A percentile compares a stretch with the other conserved stretches of the same genome.
Conservation (phyloP, 2,113 vertebrate genomes). For the Ammodytes dubius region DNA sequence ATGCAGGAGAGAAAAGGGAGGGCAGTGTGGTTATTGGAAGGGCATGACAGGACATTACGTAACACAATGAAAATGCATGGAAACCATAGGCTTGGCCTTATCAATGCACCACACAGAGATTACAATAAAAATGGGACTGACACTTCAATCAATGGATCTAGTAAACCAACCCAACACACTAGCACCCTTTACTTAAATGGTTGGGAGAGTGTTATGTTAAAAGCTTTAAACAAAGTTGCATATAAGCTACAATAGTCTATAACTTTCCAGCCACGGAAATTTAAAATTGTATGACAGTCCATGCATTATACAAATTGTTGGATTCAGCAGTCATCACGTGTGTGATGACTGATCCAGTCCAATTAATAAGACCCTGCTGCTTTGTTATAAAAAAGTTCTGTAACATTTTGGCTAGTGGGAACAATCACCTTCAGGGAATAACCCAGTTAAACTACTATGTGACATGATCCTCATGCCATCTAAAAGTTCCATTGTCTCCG, state of each 20-base stretch:
- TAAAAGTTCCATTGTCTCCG: constrained; percentile 19
- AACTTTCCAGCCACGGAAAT: constrained; percentile 11
- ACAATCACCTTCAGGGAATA: constrained; percentile 29
- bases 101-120: constrained; percentile 53
- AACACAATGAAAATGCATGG: constrained; percentile 70
- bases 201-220: background rate
- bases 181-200: background rate
- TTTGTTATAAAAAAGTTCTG: constrained; percentile 41
- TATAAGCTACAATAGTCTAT: background rate
- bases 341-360: constrained; percentile 38
- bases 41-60: constrained; percentile 72
- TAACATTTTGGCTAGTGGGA: constrained; percentile 24
- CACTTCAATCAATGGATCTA: constrained; percentile 21
- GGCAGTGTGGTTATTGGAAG: constrained; percentile 67
- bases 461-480: constrained; percentile 30
- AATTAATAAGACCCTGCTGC: constrained; percentile 32
- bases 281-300: constrained; percentile 16
- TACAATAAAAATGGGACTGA: constrained; percentile 17
- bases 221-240: constrained; percentile 20
- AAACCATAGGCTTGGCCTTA: constrained; percentile 61
- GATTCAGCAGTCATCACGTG: constrained; percentile 31
- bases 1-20: constrained; percentile 77
- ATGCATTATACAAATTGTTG: constrained; percentile 23
- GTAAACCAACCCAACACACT: constrained; percentile 13
- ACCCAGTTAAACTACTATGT: constrained; percentile 27